Evolutionary conservation across 2,888 invertebrate genomes (phyloP), one percentile per base, ranked within the genome.

Genomic region (Mythimna impura): DNA sequence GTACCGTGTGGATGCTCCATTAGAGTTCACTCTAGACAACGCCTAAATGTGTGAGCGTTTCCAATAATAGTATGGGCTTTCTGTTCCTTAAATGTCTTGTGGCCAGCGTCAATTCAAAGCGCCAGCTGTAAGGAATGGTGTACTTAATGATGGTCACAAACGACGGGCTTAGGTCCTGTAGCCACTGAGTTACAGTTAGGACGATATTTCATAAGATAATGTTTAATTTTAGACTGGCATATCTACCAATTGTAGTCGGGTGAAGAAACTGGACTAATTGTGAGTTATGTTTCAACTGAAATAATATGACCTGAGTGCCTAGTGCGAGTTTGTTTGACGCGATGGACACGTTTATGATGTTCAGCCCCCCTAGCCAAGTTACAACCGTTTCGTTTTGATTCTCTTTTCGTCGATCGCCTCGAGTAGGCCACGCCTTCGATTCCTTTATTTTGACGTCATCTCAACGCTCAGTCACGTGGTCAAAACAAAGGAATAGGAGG

Each of bases 91-190:
- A 8, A 12, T 17, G 6, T 40, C 2, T 2, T 22, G 20, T 30
- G 22, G 20, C 12, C 40, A 69, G 61, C 55, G 77, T 71, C 73
- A 78, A 85, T 85, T 85, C 71, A 68, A 71, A 75, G 83, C 81
- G 79, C 74, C 85, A 85, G 84, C 85, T 84, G 85, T 68, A 61
- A 50, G 61, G 50, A 84, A 84, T 83, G 74, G 81, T 68, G 25
- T 80, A 66, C 81, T 68, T 80, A 81, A 80, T 81, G 78, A 79
- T 77, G 72, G 81, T 77, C 80, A 77, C 67, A 80, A 76, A 80
- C 62, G 80, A 81, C 74, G 64, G 58, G 62, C 54, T 60, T 43
- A 55, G 20, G 64, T 71, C 20, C 72, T 81, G 68, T 36, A 61
- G 40, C 66, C 55, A 55, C 65, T 66, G 69, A 80, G 66, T 78